phyloP scores from a whole-genome alignment of 2,888 invertebrate genomes.

The Eudasyphora cyanicolor region DNA sequence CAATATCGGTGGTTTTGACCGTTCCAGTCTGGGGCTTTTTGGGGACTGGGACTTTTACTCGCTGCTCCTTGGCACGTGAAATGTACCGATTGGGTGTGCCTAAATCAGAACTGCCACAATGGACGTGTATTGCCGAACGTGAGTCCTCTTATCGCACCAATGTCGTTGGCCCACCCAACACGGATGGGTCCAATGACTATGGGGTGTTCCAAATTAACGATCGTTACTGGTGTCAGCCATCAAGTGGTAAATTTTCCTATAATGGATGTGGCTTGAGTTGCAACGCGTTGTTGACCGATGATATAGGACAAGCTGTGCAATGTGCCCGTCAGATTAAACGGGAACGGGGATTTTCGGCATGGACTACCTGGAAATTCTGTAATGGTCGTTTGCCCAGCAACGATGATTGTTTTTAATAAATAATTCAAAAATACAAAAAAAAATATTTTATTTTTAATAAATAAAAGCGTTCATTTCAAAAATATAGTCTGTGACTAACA shows the following conservation, averaged over 20 bases:
- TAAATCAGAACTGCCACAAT: conserved; percentile 51
- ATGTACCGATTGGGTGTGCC: conserved; percentile 61
- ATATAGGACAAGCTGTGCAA: conserved; percentile 76
- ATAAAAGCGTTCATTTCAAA: too few relatives aligned
- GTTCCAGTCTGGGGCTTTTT: too few relatives aligned
- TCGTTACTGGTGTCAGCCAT: conserved; percentile 73
- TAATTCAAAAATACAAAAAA: too few relatives aligned
- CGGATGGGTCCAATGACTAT: conserved; percentile 78
- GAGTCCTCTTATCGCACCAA: conserved; percentile 73
- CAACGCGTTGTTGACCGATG: conserved; percentile 70
- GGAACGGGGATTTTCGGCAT: conserved; percentile 74
- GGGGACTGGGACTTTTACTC: too few relatives aligned
- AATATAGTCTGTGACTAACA: too few relatives aligned
- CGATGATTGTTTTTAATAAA: too few relatives aligned
- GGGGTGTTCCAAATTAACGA: conserved; percentile 71
- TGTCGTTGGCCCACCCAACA: conserved; percentile 77
- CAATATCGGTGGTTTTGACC: too few relatives aligned
- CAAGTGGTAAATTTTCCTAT: conserved; percentile 67
- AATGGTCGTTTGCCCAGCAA: conserved; percentile 58
- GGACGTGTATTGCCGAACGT: conserved; percentile 62
- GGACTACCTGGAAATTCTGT: conserved; percentile 74
- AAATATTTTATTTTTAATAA: too few relatives aligned
- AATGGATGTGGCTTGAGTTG: conserved; percentile 69
- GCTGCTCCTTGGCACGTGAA: too few relatives aligned
- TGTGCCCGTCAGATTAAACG: conserved; percentile 70